Base-by-base conservation (phyloP, 2,888 invertebrate species). In the Monopis laevigella region DNA sequence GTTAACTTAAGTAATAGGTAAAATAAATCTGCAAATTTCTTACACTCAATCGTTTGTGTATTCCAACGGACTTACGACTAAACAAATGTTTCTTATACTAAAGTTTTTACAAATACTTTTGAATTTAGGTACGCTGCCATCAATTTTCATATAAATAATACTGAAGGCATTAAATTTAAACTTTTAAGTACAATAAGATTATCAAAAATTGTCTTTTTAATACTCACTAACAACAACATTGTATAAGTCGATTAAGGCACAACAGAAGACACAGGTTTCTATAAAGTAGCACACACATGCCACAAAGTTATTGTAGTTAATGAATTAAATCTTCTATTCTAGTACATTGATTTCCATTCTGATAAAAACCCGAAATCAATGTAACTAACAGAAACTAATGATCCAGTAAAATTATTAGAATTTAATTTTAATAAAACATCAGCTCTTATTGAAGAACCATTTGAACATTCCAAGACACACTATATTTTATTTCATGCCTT, bases 401-500 rank as follows among this genome's bases (percentile, higher is more conserved):
- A 7, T 7, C 6, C 10, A 24, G 6, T 24, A 24, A 10, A 24
- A 24, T 7, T 10, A 10, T 24, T 24, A 24, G 6, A 24, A 24
- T 24, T 7, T 10, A 24, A 24, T 24, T 10, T 10, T 10, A 24
- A 24, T 10, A 24, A 24, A 24, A 24, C 6, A 7, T 6, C 6
- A 10, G 24, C 6, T 24, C 10, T 6, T 24, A 24, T 6, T 24
- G 24, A 6, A 24, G 10, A 6, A 24, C 10, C 24, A 24, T 24
- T 10, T 6, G 24, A 7, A 24, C 24, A 24, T 7, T 7, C 24
- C 6, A 49, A 67, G 7, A 40, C 45, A 70, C 75, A 77, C 74
- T 24, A 72, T 70, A 46, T n/a, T n/a, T n/a, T n/a, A 45, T 44
- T 64, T 58, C 72, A 77, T 80, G 78, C 78, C 70, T 71, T 73